A percentile compares a stretch with the other conserved stretches of the same genome.
phyloP scores from a whole-genome alignment of 2,113 vertebrate genomes.

The Salminus brasiliensis region DNA sequence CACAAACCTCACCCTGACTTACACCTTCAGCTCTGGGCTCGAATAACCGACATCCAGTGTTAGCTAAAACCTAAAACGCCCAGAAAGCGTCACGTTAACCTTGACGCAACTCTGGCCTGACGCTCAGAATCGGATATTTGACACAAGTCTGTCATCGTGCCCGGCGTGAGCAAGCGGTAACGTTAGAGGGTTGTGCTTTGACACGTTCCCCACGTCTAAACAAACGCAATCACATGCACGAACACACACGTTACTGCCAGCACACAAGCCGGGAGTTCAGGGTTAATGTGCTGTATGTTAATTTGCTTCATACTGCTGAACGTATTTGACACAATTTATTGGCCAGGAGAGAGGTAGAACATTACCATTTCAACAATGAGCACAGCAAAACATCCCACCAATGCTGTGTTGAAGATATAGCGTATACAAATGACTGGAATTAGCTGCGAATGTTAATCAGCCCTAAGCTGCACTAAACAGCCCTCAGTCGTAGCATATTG shows the following conservation, averaged over 20 bases:
- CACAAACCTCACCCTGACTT: neutral
- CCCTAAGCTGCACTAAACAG: slow-evolving; percentile 12
- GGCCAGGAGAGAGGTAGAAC: neutral
- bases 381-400: neutral
- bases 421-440: slow-evolving; percentile 18
- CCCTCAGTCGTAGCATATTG: neutral
- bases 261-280: neutral
- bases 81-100: neutral
- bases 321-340: neutral
- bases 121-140: neutral
- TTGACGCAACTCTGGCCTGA: neutral
- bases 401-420: slow-evolving; percentile 9
- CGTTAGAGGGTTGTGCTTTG: neutral
- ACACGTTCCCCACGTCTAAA: slow-evolving; percentile 16
- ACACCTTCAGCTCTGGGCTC: neutral
- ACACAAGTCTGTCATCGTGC: neutral
- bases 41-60: neutral
- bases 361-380: neutral
- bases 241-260: neutral
- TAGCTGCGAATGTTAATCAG: slow-evolving; percentile 22
- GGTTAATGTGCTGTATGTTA: neutral
- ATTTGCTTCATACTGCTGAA: neutral
- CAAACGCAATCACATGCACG: slow-evolving; percentile 13
- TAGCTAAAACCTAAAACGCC: neutral
- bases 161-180: neutral